Percentiles rank a stretch among this genome's conserved stretches.
These are phyloP conservation scores for Austrofundulus limnaeus DNA, from an alignment of 2,113 vertebrate species.

Conservation along the genomic window DNA sequence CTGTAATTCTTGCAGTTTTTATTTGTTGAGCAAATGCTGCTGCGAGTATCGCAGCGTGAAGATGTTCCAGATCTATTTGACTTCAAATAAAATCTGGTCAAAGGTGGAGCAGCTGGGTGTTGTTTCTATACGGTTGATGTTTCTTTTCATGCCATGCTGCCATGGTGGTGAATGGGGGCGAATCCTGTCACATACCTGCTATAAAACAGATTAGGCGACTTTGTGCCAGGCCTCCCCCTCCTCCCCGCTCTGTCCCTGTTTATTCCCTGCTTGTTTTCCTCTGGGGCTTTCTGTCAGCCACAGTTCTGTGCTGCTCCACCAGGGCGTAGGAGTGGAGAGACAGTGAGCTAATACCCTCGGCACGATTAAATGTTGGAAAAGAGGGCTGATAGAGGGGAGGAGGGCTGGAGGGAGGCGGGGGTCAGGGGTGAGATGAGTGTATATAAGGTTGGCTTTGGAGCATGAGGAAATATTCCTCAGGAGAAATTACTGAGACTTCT, in stretches of 20 bases:
- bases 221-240: conserved; percentile 26
- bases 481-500: conserved; percentile 45
- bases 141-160: conserved; percentile 25
- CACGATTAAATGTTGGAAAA: conserved; percentile 64
- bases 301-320: conserved; percentile 14
- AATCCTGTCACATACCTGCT: conserved; percentile 62
- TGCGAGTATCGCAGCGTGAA: too few relatives aligned
- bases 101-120: not conserved
- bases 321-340: conserved; percentile 57
- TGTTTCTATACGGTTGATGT: not conserved
- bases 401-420: conserved; percentile 27
- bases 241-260: conserved; percentile 3
- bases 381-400: conserved; percentile 65
- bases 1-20: too few relatives aligned
- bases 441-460: conserved; percentile 67
- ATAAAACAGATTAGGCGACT: conserved; percentile 24
- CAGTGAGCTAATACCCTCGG: conserved; percentile 70
- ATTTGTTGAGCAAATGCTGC: too few relatives aligned
- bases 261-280: conserved; percentile 37
- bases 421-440: conserved; percentile 59
- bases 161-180: conserved; percentile 48
- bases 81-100: not conserved
- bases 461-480: conserved; percentile 65
- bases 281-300: conserved; percentile 4
- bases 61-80: too few relatives aligned